Percentiles rank a stretch among this genome's conserved stretches.
These are phyloP conservation scores for Coranthus polyacanthus DNA, from an alignment of 2,797 vertebrate species.

Conservation along the genomic window DNA sequence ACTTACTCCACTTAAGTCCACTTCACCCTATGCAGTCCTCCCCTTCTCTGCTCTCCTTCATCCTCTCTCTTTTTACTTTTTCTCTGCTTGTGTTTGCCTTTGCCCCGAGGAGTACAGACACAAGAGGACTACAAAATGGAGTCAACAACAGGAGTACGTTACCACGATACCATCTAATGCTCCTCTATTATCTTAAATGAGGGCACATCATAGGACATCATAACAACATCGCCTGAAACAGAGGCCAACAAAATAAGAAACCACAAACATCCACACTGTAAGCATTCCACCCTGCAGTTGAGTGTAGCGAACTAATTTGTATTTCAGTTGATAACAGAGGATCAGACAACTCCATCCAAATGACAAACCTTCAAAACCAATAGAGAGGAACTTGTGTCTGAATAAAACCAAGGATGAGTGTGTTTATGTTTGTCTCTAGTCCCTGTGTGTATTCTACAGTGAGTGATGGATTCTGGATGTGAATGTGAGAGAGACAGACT, in stretches of 20 bases:
- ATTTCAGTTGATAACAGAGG: conserved; percentile 44
- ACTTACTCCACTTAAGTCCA: too few species aligned
- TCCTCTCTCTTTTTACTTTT: neutral
- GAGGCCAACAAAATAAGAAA: conserved; percentile 16
- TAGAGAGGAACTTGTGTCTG: conserved; percentile 30
- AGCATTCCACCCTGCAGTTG: conserved; percentile 21
- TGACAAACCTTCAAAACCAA: conserved; percentile 36
- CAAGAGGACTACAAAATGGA: conserved; percentile 55
- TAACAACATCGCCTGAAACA: conserved; percentile 10
- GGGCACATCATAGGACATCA: neutral
- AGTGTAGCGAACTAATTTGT: conserved; percentile 25
- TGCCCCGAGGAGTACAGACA: conserved; percentile 7
- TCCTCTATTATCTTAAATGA: neutral
- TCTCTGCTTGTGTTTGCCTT: conserved; percentile 4
- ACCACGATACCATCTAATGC: conserved; percentile 49
- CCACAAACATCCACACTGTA: conserved; percentile 14
- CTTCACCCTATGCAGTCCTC: neutral
- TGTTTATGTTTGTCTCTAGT: conserved; percentile 37
- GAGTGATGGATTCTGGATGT: conserved; percentile 37
- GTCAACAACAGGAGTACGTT: conserved; percentile 51
- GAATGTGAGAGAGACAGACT: conserved; percentile 17
- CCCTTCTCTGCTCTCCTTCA: neutral
- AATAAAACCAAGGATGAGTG: conserved; percentile 1
- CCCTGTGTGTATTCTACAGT: conserved; percentile 19
- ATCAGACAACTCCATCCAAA: conserved; percentile 53